phyloP scores from a whole-genome alignment of 2,888 invertebrate genomes.

The Aplocera efformata region DNA sequence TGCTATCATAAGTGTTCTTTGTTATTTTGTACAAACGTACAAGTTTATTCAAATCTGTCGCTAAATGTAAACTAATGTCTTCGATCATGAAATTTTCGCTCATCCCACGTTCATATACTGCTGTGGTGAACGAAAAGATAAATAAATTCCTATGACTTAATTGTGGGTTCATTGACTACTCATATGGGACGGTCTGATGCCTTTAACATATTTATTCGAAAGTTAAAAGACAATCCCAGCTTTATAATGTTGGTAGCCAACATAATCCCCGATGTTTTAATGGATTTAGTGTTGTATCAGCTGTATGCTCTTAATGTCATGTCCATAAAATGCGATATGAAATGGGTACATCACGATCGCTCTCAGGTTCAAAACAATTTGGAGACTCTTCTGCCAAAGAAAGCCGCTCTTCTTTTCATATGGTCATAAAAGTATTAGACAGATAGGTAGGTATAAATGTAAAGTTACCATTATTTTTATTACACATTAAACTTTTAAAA shows the following conservation, averaged over 20 bases:
- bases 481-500: too few species aligned
- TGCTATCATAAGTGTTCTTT: conserved; percentile 2
- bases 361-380: conserved; percentile 17
- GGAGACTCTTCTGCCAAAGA: conserved; percentile 7
- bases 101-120: too few species aligned
- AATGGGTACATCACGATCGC: conserved; percentile 34
- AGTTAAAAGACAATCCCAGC: conserved; percentile 51
- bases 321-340: conserved; percentile 50
- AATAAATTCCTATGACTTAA: too few species aligned
- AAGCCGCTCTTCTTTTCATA: conserved; percentile 10
- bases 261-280: conserved; percentile 62
- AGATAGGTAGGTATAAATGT: too few species aligned
- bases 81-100: too few species aligned
- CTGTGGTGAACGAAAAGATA: too few species aligned
- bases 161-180: conserved; percentile 28
- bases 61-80: too few species aligned
- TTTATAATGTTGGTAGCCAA: conserved; percentile 53
- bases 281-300: conserved; percentile 55
- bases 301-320: conserved; percentile 60
- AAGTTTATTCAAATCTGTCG: too few species aligned
- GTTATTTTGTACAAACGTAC: too few species aligned
- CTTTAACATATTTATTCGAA: conserved; percentile 46
- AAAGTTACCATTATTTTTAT: too few species aligned
- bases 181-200: conserved; percentile 39
- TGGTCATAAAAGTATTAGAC: conserved; percentile 2